Percentiles rank a stretch among this genome's conserved stretches.
These are phyloP conservation scores for Sinotaia quadrata DNA, from an alignment of 2,888 invertebrate genomes.

Conservation along the genomic window DNA sequence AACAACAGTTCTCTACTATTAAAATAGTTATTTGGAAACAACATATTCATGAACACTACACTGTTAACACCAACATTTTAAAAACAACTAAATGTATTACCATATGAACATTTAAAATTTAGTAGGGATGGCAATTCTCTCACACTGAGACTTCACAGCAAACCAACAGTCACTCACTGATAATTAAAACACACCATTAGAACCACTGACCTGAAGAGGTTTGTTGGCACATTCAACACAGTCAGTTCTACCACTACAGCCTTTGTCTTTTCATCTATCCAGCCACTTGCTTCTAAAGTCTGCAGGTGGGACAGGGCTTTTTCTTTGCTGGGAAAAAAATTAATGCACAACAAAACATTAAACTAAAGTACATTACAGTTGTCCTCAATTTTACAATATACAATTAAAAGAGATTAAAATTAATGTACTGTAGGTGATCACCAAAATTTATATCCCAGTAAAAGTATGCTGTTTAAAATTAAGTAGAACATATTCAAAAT, in stretches of 20 bases:
- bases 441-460: too few relatives aligned
- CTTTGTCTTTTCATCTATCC: slow-evolving; percentile 62
- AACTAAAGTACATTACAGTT: too few relatives aligned
- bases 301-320: slow-evolving; percentile 46
- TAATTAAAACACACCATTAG: background rate
- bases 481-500: too few relatives aligned
- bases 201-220: slow-evolving; percentile 59
- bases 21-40: too few relatives aligned
- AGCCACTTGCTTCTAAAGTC: slow-evolving; percentile 44
- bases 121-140: too few relatives aligned
- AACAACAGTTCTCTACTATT: too few relatives aligned
- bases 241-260: slow-evolving; percentile 67
- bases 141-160: background rate
- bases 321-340: slow-evolving; percentile 37
- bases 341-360: slow-evolving; percentile 27
- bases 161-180: background rate
- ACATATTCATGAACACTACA: too few relatives aligned
- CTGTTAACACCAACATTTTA: background rate
- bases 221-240: slow-evolving; percentile 63
- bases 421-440: too few relatives aligned
- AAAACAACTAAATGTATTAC: background rate
- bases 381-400: too few relatives aligned
- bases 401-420: too few relatives aligned
- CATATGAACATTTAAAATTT: too few relatives aligned
- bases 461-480: too few relatives aligned